phyloP scores from a whole-genome alignment of 2,888 invertebrate genomes.

The Macrosiphum euphorbiae region DNA sequence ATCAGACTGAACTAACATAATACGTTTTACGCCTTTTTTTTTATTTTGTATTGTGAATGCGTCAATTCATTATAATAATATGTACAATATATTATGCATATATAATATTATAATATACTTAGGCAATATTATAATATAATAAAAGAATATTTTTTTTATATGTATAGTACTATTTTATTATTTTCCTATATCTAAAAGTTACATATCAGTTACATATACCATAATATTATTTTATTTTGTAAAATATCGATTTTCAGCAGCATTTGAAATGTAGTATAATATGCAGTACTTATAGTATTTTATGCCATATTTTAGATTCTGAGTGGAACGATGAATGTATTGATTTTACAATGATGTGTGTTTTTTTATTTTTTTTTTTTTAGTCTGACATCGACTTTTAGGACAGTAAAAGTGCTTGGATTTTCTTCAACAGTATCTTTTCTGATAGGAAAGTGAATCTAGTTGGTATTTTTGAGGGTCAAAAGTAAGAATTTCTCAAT shows the following conservation, averaged over 20 bases:
- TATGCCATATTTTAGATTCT: background rate
- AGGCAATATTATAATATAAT: background rate
- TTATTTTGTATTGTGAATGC: constrained; percentile 33
- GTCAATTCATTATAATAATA: constrained; percentile 35
- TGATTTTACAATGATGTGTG: too few species aligned
- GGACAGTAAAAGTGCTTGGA: too few species aligned
- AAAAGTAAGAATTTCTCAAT: too few species aligned
- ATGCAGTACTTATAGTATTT: background rate
- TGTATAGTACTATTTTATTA: background rate
- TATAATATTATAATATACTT: background rate
- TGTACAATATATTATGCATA: constrained; percentile 33
- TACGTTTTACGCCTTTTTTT: constrained; percentile 1
- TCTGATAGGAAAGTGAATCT: too few species aligned
- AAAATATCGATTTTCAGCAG: background rate
- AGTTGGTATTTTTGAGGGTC: too few species aligned
- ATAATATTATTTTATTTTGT: background rate
- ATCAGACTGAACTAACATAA: constrained; percentile 62
- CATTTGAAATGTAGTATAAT: background rate
- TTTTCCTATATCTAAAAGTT: background rate
- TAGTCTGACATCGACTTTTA: too few species aligned
- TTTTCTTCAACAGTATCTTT: too few species aligned
- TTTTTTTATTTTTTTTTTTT: too few species aligned
- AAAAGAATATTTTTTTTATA: background rate
- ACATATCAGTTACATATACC: background rate
- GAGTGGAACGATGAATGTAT: too few species aligned